Conservation (phyloP, 2,888 invertebrate genomes). For the Morpho deidamia region DNA sequence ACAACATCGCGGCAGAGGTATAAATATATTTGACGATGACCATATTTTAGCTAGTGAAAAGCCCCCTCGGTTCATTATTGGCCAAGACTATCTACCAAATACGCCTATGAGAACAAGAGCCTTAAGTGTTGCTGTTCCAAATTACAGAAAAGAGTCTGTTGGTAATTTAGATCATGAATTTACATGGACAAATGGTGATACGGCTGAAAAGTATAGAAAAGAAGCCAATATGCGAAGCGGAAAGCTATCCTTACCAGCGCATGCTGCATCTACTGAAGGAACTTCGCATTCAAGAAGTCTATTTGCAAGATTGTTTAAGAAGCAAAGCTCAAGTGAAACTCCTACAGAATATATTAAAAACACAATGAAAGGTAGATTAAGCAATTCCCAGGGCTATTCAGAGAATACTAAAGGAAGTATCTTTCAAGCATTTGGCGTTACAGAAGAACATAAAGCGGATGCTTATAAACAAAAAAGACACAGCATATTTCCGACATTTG, state of each 20-base stretch:
- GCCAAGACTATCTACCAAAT: constrained; percentile 55
- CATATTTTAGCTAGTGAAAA: constrained; percentile 85
- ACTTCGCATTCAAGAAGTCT: constrained; percentile 43
- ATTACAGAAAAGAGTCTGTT: constrained; percentile 60
- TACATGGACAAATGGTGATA: constrained; percentile 84
- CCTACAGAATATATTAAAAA: constrained; percentile 56
- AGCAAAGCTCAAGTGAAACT: constrained; percentile 51
- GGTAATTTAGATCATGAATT: constrained; percentile 69
- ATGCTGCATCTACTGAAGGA: constrained; percentile 35
- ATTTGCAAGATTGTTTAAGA: constrained; percentile 52
- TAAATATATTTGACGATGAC: constrained; percentile 85
- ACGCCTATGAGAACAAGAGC: constrained; percentile 77
- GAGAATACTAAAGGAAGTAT: constrained; percentile 53
- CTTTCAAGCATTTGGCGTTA: constrained; percentile 51
- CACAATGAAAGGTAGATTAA: constrained; percentile 52
- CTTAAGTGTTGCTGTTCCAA: constrained; percentile 78
- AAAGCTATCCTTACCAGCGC: constrained; percentile 58
- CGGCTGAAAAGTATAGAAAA: constrained; percentile 78
- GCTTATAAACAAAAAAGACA: constrained; percentile 55
- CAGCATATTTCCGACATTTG: constrained; percentile 62
- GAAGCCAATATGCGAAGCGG: constrained; percentile 64
- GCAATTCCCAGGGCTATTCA: constrained; percentile 40
- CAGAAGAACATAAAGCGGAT: constrained; percentile 46
- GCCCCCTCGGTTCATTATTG: constrained; percentile 76
- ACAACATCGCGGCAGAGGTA: constrained; percentile 71